These are phyloP conservation scores for Alectoris magna DNA, from an alignment of 2,797 vertebrate genomes.

Conservation along the genomic window DNA sequence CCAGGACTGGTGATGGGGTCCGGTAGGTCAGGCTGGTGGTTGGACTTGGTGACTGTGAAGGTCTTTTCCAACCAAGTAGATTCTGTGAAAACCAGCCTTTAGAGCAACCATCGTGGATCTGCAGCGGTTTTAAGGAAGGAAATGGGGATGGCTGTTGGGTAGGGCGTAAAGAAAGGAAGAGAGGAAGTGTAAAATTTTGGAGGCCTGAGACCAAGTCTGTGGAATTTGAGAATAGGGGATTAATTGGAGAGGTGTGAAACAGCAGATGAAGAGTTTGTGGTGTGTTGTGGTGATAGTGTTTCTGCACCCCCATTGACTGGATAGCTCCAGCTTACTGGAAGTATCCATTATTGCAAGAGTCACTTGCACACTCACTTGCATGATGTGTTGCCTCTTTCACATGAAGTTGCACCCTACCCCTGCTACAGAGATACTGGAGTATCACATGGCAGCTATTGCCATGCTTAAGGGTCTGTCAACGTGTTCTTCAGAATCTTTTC, in stretches of 20 bases:
- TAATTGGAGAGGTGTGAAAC: neutral
- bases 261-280: neutral
- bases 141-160: neutral
- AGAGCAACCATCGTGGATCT: neutral
- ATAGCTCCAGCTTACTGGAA: constrained; percentile 2
- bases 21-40: neutral
- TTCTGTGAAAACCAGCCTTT: neutral
- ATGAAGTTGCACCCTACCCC: neutral
- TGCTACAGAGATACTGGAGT: neutral
- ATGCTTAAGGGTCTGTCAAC: neutral
- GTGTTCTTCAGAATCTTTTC: neutral
- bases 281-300: neutral
- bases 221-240: neutral
- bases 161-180: neutral
- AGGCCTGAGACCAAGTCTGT: neutral
- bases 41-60: neutral
- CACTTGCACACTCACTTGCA: constrained; percentile 25
- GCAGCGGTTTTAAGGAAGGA: neutral
- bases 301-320: neutral
- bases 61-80: neutral
- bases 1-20: neutral
- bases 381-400: constrained; percentile 28
- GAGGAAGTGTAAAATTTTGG: neutral
- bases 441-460: neutral
- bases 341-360: neutral